These are phyloP conservation scores for Cyprinodon variegatus DNA, from an alignment of 2,113 vertebrate genomes.

Conservation along the genomic window DNA sequence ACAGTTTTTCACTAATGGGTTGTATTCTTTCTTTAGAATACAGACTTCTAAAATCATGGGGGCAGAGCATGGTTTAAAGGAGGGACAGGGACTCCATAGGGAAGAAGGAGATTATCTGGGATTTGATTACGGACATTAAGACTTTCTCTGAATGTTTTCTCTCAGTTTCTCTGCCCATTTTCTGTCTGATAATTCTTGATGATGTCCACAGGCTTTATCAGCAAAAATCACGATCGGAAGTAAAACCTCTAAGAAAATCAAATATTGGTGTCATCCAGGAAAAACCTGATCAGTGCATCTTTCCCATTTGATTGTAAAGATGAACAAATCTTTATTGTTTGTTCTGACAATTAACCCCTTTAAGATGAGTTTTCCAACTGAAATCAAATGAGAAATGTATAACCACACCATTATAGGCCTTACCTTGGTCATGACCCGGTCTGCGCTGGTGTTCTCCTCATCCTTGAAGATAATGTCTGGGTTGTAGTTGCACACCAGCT, in stretches of 20 bases:
- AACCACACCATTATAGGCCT: constrained; percentile 43
- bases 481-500: constrained; percentile 97
- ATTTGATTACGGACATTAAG: not conserved
- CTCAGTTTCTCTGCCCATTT: not conserved
- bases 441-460: constrained; percentile 96
- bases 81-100: no score
- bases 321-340: not conserved
- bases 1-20: no score
- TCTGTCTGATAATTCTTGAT: not conserved
- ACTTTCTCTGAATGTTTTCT: no score
- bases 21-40: no score
- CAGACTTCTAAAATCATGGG: no score
- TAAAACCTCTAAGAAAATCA: not conserved
- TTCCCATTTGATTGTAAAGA: not conserved
- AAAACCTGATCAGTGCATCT: not conserved
- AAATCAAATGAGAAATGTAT: not conserved
- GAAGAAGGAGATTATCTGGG: not conserved
- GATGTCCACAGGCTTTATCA: not conserved
- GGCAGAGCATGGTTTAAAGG: no score
- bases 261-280: not conserved
- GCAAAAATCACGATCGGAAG: not conserved
- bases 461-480: constrained; percentile 99
- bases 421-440: constrained; percentile 98
- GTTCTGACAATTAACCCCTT: not conserved
- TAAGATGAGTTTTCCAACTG: not conserved